A percentile compares a stretch with the other conserved stretches of the same genome.
These are phyloP conservation scores for Manis pentadactyla DNA, from an alignment of 2,797 vertebrate genomes.

Conservation along the genomic window DNA sequence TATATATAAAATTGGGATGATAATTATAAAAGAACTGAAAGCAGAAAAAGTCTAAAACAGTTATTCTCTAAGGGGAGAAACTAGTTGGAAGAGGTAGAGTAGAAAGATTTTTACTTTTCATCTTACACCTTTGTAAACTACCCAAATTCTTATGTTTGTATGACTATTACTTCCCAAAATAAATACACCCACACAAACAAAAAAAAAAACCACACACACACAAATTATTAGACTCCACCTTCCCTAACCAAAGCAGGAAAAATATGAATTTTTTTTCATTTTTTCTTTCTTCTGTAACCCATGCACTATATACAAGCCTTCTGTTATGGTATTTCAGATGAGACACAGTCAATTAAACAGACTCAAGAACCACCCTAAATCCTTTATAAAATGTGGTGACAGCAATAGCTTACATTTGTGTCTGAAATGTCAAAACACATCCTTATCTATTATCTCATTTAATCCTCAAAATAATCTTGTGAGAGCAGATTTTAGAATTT, in stretches of 20 bases:
- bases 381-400: not conserved
- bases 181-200: not conserved
- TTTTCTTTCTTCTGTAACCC: not conserved
- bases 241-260: not conserved
- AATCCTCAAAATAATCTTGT: not conserved
- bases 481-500: slow-evolving; percentile 10
- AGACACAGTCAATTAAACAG: slow-evolving; percentile 14
- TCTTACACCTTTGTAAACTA: not conserved
- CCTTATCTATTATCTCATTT: not conserved
- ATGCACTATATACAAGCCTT: not conserved
- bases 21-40: slow-evolving; percentile 6
- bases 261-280: not conserved
- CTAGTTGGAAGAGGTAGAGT: not conserved
- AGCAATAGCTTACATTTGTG: not conserved
- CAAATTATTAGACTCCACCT: not conserved
- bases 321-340: not conserved
- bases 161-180: not conserved
- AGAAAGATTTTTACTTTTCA: slow-evolving; percentile 18
- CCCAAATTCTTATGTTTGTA: slow-evolving; percentile 33
- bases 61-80: not conserved
- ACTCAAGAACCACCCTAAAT: slow-evolving; percentile 12
- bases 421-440: not conserved
- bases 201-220: not conserved
- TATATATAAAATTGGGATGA: not conserved
- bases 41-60: slow-evolving; percentile 33